These are phyloP conservation scores for Cyclargus thomasi DNA, from an alignment of 1,140 invertebrate genomes.

Conservation along the genomic window DNA sequence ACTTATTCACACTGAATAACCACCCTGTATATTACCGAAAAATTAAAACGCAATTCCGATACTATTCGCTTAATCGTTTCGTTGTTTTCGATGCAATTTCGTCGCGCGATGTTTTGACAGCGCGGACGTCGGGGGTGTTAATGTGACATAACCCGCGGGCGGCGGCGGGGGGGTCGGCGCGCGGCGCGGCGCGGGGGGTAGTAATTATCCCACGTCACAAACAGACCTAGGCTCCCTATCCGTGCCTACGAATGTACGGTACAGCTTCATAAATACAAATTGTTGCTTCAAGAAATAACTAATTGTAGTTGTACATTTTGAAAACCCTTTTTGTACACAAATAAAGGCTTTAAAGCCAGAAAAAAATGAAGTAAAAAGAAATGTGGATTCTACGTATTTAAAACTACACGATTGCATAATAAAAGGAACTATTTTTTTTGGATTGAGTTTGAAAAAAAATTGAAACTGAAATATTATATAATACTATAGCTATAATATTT, in stretches of 20 bases:
- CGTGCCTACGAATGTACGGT: conserved; percentile 48
- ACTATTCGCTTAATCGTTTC: conserved; percentile 23
- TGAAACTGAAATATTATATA: too few relatives aligned
- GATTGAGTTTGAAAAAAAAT: too few relatives aligned
- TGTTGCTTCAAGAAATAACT: conserved; percentile 20
- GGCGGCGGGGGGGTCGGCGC: conserved; percentile 19
- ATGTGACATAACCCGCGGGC: conserved; percentile 59
- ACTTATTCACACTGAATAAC: too few relatives aligned
- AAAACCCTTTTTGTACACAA: too few relatives aligned
- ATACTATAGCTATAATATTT: too few relatives aligned
- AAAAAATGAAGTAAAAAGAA: too few relatives aligned
- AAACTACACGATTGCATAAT: too few relatives aligned
- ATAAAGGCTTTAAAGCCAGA: too few relatives aligned
- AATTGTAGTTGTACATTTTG: too few relatives aligned
- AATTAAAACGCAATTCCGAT: conserved; percentile 4
- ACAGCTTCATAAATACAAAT: conserved; percentile 41
- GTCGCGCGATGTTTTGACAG: conserved; percentile 64
- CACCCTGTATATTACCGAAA: background rate
- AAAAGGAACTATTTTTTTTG: too few relatives aligned
- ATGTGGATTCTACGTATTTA: too few relatives aligned
- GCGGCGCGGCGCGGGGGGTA: conserved; percentile 31
- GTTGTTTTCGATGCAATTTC: conserved; percentile 53
- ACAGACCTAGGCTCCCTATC: conserved; percentile 62
- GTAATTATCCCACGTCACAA: conserved; percentile 66
- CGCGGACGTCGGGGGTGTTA: conserved; percentile 55